These are phyloP conservation scores for Morphnarchus princeps DNA, from an alignment of 2,113 vertebrate species.

Conservation along the genomic window DNA sequence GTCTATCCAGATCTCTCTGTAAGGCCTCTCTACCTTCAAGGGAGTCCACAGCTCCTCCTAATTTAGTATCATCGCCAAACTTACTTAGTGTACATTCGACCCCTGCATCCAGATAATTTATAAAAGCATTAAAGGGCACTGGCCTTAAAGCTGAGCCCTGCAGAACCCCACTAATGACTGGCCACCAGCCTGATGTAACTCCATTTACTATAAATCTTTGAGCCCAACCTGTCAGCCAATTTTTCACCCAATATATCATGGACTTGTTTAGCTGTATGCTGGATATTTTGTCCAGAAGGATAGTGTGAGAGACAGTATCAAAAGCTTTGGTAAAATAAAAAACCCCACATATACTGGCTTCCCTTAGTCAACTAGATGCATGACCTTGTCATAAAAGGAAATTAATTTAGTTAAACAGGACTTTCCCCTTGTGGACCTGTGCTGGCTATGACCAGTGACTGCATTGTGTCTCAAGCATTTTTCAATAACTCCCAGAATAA, in stretches of 20 bases:
- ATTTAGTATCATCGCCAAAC: too few relatives aligned
- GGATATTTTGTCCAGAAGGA: not conserved
- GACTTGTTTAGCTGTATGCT: not conserved
- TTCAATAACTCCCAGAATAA: not conserved
- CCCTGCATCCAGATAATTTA: too few relatives aligned
- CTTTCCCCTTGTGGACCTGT: not conserved
- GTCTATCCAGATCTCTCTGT: too few relatives aligned
- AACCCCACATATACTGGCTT: not conserved
- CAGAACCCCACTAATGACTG: not conserved
- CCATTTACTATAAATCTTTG: not conserved
- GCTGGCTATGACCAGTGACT: not conserved
- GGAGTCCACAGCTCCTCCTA: too few relatives aligned
- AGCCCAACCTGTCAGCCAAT: accelerated
- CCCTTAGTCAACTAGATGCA: not conserved
- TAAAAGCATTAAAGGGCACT: too few relatives aligned
- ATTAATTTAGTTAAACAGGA: not conserved
- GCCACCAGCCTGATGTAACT: not conserved
- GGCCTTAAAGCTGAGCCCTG: not conserved
- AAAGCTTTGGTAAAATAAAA: not conserved
- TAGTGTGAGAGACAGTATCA: not conserved
- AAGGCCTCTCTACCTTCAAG: too few relatives aligned
- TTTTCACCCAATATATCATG: not conserved
- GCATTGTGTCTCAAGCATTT: not conserved
- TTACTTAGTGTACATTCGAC: too few relatives aligned
- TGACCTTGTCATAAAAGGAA: not conserved